Base-by-base conservation (phyloP, 1,140 invertebrate species). In the Lethocerus indicus region DNA sequence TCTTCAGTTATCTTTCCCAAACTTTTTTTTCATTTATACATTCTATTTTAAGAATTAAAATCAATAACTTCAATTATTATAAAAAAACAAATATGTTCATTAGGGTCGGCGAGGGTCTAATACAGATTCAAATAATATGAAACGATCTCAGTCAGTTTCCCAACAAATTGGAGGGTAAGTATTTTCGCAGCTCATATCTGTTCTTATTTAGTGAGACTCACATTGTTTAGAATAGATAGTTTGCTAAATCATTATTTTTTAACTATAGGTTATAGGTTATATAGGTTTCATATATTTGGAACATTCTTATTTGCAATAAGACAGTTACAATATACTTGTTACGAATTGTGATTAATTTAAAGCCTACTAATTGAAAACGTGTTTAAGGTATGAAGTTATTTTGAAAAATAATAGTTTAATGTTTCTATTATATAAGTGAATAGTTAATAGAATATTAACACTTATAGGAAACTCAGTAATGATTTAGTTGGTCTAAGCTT, bases 401-500 rank as follows among this genome's bases (percentile, higher is more conserved):
- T 9, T 32, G 29, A n/a, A n/a, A n/a, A n/a, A n/a, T n/a, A n/a
- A n/a, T n/a, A n/a, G n/a, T n/a, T n/a, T 14, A 7, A 9, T 41
- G 7, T 41, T 12, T 9, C 9, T 45, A 7, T 27, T 32, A 12
- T 14, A 45, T 23, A 9, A 25, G 6, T 12, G 14, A 25, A 20
- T 27, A n/a, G n/a, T n/a, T n/a, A n/a, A n/a, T n/a, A n/a, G n/a
- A n/a, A n/a, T n/a, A n/a, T n/a, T n/a, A n/a, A n/a, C n/a, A n/a
- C 9, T 56, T 54, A 28, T 39, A 66, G 64, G 53, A 87, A 86
- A 69, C 75, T 80, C 37, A 85, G 81, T 63, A 79, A 76, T 61
- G 85, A 90, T 67, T 66, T 89, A 53, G 68, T 87, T 54, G 79
- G 79, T 60, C 65, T 88, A 50, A 83, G 77, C 66, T 71, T 81